These are phyloP conservation scores for Drosophila kikkawai DNA, from an alignment of 1,140 invertebrate genomes.

Conservation along the genomic window DNA sequence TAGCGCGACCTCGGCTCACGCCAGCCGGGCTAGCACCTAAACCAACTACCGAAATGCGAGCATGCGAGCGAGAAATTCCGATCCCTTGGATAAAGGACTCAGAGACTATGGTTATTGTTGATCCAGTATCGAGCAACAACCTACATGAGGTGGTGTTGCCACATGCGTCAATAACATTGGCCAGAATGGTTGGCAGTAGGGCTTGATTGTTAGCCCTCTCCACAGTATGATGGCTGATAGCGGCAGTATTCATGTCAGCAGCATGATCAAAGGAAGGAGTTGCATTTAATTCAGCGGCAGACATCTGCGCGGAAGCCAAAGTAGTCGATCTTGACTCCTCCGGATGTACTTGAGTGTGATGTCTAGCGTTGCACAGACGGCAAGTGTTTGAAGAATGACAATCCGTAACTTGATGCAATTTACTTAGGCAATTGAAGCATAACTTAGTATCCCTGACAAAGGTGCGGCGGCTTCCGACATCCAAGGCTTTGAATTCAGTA, in stretches of 20 bases:
- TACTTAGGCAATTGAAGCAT: not conserved
- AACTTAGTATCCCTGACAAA: not conserved
- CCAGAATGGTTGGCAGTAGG: too few species aligned
- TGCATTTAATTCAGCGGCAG: not conserved
- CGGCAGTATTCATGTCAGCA: too few species aligned
- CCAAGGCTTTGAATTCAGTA: not conserved
- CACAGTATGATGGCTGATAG: too few species aligned
- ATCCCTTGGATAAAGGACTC: not conserved
- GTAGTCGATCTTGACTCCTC: not conserved
- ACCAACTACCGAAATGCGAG: not conserved
- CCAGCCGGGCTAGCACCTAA: not conserved
- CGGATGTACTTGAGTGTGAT: not conserved
- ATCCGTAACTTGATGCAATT: not conserved
- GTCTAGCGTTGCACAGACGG: not conserved
- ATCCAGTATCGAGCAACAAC: not conserved
- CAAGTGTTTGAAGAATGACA: not conserved
- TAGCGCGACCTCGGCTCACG: not conserved
- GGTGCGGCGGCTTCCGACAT: not conserved
- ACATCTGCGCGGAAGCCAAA: not conserved
- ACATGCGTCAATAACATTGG: too few species aligned
- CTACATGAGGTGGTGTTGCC: not conserved
- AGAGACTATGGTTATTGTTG: not conserved
- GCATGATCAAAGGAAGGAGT: too few species aligned
- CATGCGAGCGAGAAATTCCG: not conserved
- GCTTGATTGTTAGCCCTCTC: too few species aligned